These are phyloP conservation scores for Manis pentadactyla DNA, from an alignment of 2,797 vertebrate species.

Conservation along the genomic window DNA sequence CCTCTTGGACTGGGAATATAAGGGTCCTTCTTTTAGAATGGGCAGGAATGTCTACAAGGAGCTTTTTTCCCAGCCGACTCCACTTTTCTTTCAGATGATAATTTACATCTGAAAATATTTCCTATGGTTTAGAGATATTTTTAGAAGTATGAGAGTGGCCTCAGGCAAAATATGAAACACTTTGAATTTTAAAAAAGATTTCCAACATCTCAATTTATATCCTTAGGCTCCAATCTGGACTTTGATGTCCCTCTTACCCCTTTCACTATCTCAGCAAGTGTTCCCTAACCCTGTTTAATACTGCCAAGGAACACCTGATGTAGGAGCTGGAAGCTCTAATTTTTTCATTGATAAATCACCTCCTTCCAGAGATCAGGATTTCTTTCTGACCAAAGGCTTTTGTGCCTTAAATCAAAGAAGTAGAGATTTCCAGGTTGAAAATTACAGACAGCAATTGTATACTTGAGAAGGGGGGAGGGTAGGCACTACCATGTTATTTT, in stretches of 20 bases:
- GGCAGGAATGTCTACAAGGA: not conserved
- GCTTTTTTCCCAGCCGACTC: not conserved
- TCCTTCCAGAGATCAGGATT: not conserved
- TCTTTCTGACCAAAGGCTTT: not conserved
- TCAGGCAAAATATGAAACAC: constrained; percentile 25
- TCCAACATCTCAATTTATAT: not conserved
- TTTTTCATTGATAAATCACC: not conserved
- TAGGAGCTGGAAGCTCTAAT: not conserved
- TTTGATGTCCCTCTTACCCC: not conserved
- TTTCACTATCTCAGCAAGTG: not conserved
- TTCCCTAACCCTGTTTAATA: not conserved
- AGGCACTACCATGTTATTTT: not conserved
- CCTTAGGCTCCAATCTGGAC: not conserved
- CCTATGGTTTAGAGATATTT: not conserved
- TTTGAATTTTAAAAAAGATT: not conserved
- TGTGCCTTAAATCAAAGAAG: not conserved
- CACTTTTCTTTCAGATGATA: not conserved
- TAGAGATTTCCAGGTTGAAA: not conserved
- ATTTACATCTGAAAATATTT: constrained; percentile 69
- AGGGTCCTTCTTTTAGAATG: constrained; percentile 42
- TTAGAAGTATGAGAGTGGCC: not conserved
- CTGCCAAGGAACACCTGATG: not conserved
- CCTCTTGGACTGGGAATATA: not conserved
- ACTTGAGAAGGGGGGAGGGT: not conserved
- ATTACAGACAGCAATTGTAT: not conserved